Base-by-base conservation (phyloP, 2,797 vertebrate genomes). In the Xenopus petersii region DNA sequence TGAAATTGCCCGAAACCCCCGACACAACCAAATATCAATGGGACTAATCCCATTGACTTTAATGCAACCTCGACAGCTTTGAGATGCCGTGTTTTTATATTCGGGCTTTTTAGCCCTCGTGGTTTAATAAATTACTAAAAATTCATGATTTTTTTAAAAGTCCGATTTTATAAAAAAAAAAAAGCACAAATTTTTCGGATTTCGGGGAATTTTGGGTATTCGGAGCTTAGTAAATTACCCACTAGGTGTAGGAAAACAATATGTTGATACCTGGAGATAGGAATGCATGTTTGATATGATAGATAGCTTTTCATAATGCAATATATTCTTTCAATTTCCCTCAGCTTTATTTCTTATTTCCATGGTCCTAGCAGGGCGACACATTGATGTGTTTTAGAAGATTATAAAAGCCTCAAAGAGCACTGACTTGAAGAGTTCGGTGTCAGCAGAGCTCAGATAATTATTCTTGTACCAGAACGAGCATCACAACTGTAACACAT, bases 261-360 rank as follows among this genome's bases (percentile, higher is more conserved):
- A 69, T 74, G 59, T 64, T 73, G 71, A 60, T 68, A 75, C 6
- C 33, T 36, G 54, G 26, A 79, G 67, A 46, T 24, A 74, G 73
- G 78, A 83, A 47, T 24, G 2, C 80, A 10, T 69, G 54, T 75
- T 71, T 79, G 64, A 75, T 77, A 70, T 60, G 66, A 71, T 51
- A 65, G 51, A 56, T 64, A 77, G 80, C 79, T 82, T 83, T 70
- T 36, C 70, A 68, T 15, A 75, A 83, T 65, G 71, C 73, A 77
- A 85, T 84, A 83, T 84, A 80, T 81, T 83, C 71, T 83, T 80
- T 79, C 79, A 75, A 71, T 21, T 71, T 83, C 65, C 60, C 36
- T 81, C 71, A 77, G 67, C 74, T 82, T 86, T 81, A 74, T 82
- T 85, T 83, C 77, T 82, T 71, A 79, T 84, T 86, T 84, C 81